Evolutionary conservation across 1,140 invertebrate species (phyloP), one percentile per base, ranked within the genome.

Genomic region (Solen grandis): DNA sequence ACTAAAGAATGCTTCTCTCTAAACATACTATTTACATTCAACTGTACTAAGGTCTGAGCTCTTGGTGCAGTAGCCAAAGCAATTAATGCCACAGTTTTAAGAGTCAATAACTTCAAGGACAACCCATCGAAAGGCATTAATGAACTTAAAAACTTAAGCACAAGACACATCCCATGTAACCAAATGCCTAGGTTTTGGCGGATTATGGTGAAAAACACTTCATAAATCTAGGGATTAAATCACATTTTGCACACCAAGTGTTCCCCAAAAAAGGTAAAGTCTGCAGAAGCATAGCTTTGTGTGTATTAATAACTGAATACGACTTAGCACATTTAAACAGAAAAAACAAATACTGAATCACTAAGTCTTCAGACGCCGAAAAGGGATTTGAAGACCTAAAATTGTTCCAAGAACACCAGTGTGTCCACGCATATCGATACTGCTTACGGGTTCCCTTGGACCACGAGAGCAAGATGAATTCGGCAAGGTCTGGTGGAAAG

Each of bases 141-240:
- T 27, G 59, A 52, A 22, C 25, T 22, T 22, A 75, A 60, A 65
- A 19, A 75, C 36, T 54, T 75, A 16, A 74, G 52, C 0, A 74
- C 72, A 25, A 74, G 55, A 31, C 1, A 74, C 57, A 59, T 74
- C 72, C 57, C 72, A 74, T 5, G 57, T 74, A 46, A 62, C 50
- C 19, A 33, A 29, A 62, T 74, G 63, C 10, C 57, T n/a, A 2
- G 57, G 54, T 57, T 38, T 31, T 41, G 57, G 57, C 27, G 72
- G 72, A 22, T 74, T 60, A 27, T 36, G 14, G 29, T 36, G 31
- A n/a, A 74, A 74, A 41, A 74, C 25, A 10, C 72, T 62, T 74
- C 55, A 74, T 60, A 50, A 68, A 68, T 36, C 33, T 46, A 16
- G 36, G 36, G 29, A 68, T 68, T 16, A n/a, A n/a, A n/a, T n/a